phyloP scores from a whole-genome alignment of 2,888 invertebrate species.

The Yponomeuta cagnagella region DNA sequence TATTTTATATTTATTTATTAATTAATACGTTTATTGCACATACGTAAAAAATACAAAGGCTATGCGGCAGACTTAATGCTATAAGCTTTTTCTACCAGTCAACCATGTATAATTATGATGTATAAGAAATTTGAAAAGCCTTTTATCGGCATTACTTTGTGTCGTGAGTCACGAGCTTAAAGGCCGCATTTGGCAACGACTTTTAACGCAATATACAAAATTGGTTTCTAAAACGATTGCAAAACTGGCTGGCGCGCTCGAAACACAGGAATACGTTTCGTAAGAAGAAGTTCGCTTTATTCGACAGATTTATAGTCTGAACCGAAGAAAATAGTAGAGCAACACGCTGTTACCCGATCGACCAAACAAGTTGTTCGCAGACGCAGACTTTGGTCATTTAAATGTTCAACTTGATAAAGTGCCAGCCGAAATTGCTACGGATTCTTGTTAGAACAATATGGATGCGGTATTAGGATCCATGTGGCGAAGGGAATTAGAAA shows the following conservation, averaged over 20 bases:
- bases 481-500: neutral
- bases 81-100: too few relatives aligned
- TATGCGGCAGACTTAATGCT: too few relatives aligned
- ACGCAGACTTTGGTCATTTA: conserved; percentile 65
- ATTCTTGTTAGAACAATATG: conserved; percentile 19
- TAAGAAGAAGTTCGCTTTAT: conserved; percentile 57
- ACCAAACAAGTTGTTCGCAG: conserved; percentile 61
- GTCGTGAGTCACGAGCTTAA: conserved; percentile 27
- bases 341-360: conserved; percentile 46
- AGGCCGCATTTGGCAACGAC: conserved; percentile 66
- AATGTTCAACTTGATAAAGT: conserved; percentile 67
- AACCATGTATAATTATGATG: neutral
- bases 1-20: too few relatives aligned
- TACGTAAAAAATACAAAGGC: too few relatives aligned
- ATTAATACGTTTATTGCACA: too few relatives aligned
- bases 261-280: conserved; percentile 58
- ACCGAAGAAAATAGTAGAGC: conserved; percentile 52
- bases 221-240: conserved; percentile 62
- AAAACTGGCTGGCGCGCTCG: conserved; percentile 34
- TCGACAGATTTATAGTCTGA: conserved; percentile 66
- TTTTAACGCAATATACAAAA: conserved; percentile 64
- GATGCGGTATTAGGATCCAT: conserved; percentile 11
- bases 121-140: neutral
- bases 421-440: conserved; percentile 48
- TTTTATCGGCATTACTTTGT: neutral